Percentiles rank a stretch among this genome's conserved stretches.
phyloP scores from a whole-genome alignment of 2,797 vertebrate genomes.

The Varecia variegata region DNA sequence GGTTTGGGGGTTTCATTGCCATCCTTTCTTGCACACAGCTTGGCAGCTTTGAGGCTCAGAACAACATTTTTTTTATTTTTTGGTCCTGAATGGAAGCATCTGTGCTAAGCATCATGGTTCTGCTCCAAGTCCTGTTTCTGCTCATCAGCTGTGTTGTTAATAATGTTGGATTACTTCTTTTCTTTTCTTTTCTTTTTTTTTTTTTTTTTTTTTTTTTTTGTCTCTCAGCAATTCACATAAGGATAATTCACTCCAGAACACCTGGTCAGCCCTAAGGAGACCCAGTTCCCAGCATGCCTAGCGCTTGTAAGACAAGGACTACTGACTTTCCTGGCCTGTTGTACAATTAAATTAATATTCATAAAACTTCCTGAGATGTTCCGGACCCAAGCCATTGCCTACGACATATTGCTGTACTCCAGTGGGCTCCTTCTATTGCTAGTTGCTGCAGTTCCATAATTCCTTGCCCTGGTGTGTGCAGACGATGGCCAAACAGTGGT shows the following conservation, averaged over 20 bases:
- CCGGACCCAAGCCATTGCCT: neutral
- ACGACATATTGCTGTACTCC: neutral
- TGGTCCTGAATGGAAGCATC: neutral
- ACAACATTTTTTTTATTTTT: neutral
- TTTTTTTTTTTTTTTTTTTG: neutral
- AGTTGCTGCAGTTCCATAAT: neutral
- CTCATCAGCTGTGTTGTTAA: neutral
- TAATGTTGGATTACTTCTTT: neutral
- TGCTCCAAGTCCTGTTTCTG: neutral
- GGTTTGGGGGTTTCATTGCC: neutral
- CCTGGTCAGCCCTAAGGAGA: neutral
- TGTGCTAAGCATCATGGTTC: neutral
- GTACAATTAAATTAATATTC: slow-evolving; percentile 27
- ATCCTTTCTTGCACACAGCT: neutral
- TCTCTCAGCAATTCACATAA: neutral
- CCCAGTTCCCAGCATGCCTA: neutral
- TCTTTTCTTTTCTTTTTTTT: neutral
- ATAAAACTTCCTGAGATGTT: slow-evolving; percentile 24
- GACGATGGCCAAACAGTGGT: slow-evolving; percentile 71
- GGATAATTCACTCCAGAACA: neutral
- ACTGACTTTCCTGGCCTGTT: neutral
- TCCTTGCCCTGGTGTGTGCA: slow-evolving; percentile 50
- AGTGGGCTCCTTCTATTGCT: neutral
- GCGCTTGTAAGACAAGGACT: neutral
- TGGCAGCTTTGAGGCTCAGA: neutral